Evolutionary conservation across 2,113 vertebrate species (phyloP), one percentile per base, ranked within the genome.

Genomic region (Condylura cristata): DNA sequence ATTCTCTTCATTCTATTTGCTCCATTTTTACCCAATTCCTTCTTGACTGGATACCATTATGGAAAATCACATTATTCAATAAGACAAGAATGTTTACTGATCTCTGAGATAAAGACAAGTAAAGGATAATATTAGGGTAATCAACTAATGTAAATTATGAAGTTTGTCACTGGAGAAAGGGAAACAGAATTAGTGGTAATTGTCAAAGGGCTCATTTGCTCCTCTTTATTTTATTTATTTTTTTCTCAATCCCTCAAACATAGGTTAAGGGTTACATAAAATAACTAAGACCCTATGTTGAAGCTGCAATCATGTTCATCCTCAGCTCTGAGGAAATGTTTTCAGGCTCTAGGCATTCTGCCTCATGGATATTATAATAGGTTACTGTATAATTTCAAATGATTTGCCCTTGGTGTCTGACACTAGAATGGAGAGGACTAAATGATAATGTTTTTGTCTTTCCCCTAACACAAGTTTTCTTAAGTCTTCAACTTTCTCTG

Each of bases 391-490:
- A 34, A 32, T 44, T 84, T 89, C 48, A 91, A 88, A 26, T 20
- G 14, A 3, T 89, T 34, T 70, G 13, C 10, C 53, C 60, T 92
- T 39, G 30, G 8, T 81, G 16, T 65, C n/a, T 60, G 30, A 6
- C 24, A 39, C 1, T 60, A 37, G 61, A 51, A 75, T 58, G 13
- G 22, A 82, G 90, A 61, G 12, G 18, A 80, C 76, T 41, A 30
- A 51, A 63, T 32, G 12, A 22, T 51, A 3, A 10, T 41, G 24
- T 20, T 81, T 93, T 81, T 96, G 48, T 94, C 37, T 94, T 94
- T 90, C 22, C 8, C 6, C 18, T 83, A 90, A 96, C 53, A 66
- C 30, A 37, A 82, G 28, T 24, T 91, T 93, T 53, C 80, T 85
- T 18, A 48, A 88, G 68, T 68, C 58, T 66, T 93, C 34, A 16